These are phyloP conservation scores for Cheilosia vulpina DNA, from an alignment of 2,888 invertebrate genomes.

Conservation along the genomic window DNA sequence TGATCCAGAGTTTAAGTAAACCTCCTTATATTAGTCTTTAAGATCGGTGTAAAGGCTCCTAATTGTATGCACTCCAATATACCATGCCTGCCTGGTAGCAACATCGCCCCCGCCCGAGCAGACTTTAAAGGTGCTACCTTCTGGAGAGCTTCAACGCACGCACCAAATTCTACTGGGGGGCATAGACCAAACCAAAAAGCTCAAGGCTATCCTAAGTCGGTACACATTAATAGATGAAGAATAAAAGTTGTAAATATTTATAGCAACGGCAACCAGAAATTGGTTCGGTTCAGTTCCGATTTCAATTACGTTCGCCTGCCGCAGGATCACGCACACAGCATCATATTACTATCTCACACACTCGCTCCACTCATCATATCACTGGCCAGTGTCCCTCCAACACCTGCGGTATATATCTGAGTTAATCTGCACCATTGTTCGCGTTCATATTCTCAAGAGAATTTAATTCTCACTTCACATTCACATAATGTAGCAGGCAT, in stretches of 20 bases:
- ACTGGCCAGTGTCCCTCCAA: conserved; percentile 13
- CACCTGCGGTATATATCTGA: conserved; percentile 53
- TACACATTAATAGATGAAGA: conserved; percentile 21
- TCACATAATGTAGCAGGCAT: conserved; percentile 3
- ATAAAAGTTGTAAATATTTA: conserved; percentile 14
- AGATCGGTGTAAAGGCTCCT: no score
- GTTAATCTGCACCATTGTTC: conserved; percentile 50
- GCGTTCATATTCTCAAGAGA: conserved; percentile 32
- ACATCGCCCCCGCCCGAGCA: no score
- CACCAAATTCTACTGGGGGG: no score
- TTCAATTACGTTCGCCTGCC: neutral
- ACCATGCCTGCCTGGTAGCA: no score
- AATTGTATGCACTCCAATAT: no score
- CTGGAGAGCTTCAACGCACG: no score
- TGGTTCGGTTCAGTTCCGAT: conserved; percentile 22
- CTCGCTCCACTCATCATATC: neutral
- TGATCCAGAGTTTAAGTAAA: no score
- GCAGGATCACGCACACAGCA: conserved; percentile 3
- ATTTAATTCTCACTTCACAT: conserved; percentile 39
- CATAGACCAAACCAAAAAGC: no score
- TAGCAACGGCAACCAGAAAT: conserved; percentile 2
- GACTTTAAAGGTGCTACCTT: no score
- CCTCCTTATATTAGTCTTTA: no score
- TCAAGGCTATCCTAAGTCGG: no score
- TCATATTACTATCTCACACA: conserved; percentile 11